Conservation (phyloP, 2,113 vertebrate genomes). For the Embiotoca jacksoni region DNA sequence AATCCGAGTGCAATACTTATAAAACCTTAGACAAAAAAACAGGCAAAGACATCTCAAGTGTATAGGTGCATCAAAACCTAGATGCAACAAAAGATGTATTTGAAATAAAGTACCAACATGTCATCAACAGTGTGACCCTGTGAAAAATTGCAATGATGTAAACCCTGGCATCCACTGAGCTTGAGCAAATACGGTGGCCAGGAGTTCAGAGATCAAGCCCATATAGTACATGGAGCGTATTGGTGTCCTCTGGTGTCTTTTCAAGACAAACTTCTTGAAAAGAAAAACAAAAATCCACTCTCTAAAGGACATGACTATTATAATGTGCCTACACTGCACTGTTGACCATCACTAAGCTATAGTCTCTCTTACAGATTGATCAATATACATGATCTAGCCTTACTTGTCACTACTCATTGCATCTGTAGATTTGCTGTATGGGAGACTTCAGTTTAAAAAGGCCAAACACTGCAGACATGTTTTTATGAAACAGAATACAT, state of each 20-base stretch:
- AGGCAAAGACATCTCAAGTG: not conserved
- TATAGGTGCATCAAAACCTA: not conserved
- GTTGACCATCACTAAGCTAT: conserved; percentile 14
- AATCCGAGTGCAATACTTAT: too few relatives aligned
- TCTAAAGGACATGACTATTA: not conserved
- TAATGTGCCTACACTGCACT: conserved; percentile 24
- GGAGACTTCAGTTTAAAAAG: conserved; percentile 16
- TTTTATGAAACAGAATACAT: conserved; percentile 10
- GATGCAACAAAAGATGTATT: not conserved
- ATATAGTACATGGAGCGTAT: not conserved
- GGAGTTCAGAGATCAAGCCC: not conserved
- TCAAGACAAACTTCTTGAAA: conserved; percentile 7
- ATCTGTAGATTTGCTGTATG: conserved; percentile 5
- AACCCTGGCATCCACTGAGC: not conserved
- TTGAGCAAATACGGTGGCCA: not conserved
- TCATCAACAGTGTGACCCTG: not conserved
- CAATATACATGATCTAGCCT: conserved; percentile 39
- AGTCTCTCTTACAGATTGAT: conserved; percentile 24
- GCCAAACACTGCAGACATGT: not conserved
- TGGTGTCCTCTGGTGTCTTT: conserved; percentile 9
- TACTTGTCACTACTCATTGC: conserved; percentile 9
- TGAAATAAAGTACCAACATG: not conserved
- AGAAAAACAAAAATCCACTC: too few relatives aligned
- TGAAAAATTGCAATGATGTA: conserved; percentile 5
- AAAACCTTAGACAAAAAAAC: too few relatives aligned